Evolutionary conservation across 2,888 invertebrate species (phyloP), one percentile per base, ranked within the genome.

Genomic region (Hyposoter didymator): DNA sequence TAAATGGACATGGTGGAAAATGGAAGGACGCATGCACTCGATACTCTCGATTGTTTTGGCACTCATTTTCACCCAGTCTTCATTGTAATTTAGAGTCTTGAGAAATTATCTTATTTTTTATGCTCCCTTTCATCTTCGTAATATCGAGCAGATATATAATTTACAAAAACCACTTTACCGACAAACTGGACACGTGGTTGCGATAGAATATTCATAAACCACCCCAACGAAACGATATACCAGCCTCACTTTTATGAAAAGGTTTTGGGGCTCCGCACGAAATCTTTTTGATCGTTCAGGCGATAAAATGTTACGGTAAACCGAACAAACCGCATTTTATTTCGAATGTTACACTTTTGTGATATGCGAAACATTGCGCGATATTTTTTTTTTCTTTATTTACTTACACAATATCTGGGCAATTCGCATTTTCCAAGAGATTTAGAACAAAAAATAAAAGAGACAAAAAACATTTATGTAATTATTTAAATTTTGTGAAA

Each of bases 281-380:
- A 64, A n/a, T 64, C 47, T 75, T 35, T 75, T 64, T 75, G 32
- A 75, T 75, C 47, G 64, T 47, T 45, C n/a, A 35, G 6, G 10
- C 19, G 43, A 49, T 47, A 75, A 64, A 47, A 47, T 32, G n/a
- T 75, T 47, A 47, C 62, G 64, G 75, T 47, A 64, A 75, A 64
- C 64, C 75, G 28, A 43, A 12, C 22, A 12, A 64, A 75, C 47
- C 47, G 45, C 64, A 47, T 75, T 64, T 64, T 47, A 64, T 64
- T 64, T 47, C 62, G 12, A n/a, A 47, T 52, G 55, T 74, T 55
- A 14, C 39, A 62, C 45, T 39, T 22, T 59, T 49, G 47, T 10
- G 14, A 28, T 49, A 10, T 10, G 10, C 10, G 39, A 39, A 39
- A 39, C 39, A 39, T 39, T n/a, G 39, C 59, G 7, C 10, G 19